Conservation (phyloP, 2,888 invertebrate species). For the Drosophila mercatorum region DNA sequence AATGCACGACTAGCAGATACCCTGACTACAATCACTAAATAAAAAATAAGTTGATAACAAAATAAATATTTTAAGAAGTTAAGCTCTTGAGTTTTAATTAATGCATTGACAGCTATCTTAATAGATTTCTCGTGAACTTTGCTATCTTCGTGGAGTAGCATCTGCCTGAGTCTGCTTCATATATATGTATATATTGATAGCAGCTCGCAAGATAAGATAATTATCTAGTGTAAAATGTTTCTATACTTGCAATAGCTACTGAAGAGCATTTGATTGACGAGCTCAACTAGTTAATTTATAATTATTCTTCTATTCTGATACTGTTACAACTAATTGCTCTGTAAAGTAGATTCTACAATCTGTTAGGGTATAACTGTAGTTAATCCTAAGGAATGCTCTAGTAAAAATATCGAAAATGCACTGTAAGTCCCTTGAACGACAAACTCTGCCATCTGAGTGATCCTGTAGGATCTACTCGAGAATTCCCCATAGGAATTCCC, state of each 20-base stretch:
- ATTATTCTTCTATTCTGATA: too few relatives aligned
- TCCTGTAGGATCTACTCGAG: neutral
- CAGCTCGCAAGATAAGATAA: constrained; percentile 39
- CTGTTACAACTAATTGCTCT: too few relatives aligned
- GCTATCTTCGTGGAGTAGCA: neutral
- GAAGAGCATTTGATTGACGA: neutral
- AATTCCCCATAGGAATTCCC: neutral
- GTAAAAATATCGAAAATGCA: too few relatives aligned
- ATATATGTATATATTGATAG: constrained; percentile 7
- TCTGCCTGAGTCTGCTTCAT: constrained; percentile 3
- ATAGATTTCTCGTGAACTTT: constrained; percentile 20
- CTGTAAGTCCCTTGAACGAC: too few relatives aligned
- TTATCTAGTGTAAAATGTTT: constrained; percentile 7
- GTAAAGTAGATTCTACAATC: too few relatives aligned
- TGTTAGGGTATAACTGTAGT: too few relatives aligned
- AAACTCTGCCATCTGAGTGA: constrained; percentile 26
- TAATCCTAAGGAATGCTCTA: too few relatives aligned
- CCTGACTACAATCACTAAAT: too few relatives aligned
- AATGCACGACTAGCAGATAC: neutral
- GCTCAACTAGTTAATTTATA: neutral
- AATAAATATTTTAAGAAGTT: neutral
- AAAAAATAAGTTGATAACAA: neutral
- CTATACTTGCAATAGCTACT: neutral
- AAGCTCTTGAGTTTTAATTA: constrained; percentile 24
- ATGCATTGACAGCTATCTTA: neutral